These are phyloP conservation scores for Luscinia megarhynchos DNA, from an alignment of 2,797 vertebrate species.

Conservation along the genomic window DNA sequence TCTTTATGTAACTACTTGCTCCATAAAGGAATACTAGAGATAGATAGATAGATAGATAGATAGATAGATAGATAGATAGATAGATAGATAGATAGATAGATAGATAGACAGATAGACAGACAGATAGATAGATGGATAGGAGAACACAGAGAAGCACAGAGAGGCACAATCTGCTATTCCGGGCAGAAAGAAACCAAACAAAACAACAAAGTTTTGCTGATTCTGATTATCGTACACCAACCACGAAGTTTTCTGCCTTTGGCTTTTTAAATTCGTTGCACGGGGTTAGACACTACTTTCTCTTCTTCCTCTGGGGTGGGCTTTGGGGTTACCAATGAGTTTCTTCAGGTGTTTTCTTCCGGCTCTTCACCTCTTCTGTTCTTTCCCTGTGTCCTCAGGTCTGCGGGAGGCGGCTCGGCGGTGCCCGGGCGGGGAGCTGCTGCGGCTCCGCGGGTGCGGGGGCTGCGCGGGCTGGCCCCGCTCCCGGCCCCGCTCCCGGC, in stretches of 20 bases:
- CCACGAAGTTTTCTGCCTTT: neutral
- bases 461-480: conserved; percentile 13
- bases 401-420: neutral
- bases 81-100: neutral
- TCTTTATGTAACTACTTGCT: neutral
- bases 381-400: conserved; percentile 5
- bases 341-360: neutral
- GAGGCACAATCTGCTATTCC: neutral
- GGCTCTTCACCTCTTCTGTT: neutral
- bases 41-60: neutral
- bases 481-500: neutral
- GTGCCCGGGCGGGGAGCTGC: neutral
- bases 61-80: neutral
- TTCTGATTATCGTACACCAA: neutral
- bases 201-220: neutral
- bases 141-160: neutral
- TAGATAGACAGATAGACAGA: too few relatives aligned
- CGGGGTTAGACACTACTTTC: neutral
- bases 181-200: neutral
- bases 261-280: neutral
- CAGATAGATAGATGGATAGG: neutral
- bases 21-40: neutral
- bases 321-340: neutral
- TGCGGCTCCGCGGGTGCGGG: neutral
- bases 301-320: neutral